phyloP scores from a whole-genome alignment of 2,113 vertebrate species.

The Pterophyllum scalare region DNA sequence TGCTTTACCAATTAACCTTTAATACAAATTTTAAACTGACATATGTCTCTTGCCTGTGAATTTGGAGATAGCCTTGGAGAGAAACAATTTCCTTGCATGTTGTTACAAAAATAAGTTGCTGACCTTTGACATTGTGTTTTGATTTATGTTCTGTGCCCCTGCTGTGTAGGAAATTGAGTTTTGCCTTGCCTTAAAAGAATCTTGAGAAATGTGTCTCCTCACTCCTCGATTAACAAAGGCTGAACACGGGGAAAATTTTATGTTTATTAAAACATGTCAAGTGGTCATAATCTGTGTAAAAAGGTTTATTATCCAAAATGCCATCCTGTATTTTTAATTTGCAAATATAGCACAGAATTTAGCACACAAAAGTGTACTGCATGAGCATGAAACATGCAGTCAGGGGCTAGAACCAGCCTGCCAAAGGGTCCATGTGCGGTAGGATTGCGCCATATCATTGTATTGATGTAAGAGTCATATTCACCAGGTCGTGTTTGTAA shows the following conservation, averaged over 20 bases:
- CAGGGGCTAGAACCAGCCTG: not conserved
- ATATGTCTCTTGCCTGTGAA: not conserved
- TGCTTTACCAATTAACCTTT: conserved; percentile 25
- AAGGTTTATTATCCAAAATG: not conserved
- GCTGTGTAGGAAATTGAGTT: conserved; percentile 17
- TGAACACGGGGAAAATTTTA: not conserved
- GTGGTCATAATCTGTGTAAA: conserved; percentile 1
- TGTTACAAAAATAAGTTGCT: conserved; percentile 29
- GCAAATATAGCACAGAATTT: not conserved
- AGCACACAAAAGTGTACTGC: not conserved
- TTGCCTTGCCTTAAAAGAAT: conserved; percentile 8
- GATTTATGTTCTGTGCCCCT: conserved; percentile 21
- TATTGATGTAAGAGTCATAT: not conserved
- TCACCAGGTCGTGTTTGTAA: too few relatives aligned
- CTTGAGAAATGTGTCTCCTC: conserved; percentile 8
- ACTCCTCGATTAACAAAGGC: not conserved
- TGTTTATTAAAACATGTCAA: not conserved
- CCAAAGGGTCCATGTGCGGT: not conserved
- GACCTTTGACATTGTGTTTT: conserved; percentile 42
- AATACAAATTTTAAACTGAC: conserved; percentile 11
- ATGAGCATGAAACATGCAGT: not conserved
- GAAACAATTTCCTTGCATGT: conserved; percentile 12
- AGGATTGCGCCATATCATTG: not conserved
- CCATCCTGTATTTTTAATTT: not conserved
- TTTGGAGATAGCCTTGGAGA: conserved; percentile 4